Evolutionary conservation across 2,888 invertebrate species (phyloP), one percentile per base, ranked within the genome.

Genomic region (Agapostemon virescens): DNA sequence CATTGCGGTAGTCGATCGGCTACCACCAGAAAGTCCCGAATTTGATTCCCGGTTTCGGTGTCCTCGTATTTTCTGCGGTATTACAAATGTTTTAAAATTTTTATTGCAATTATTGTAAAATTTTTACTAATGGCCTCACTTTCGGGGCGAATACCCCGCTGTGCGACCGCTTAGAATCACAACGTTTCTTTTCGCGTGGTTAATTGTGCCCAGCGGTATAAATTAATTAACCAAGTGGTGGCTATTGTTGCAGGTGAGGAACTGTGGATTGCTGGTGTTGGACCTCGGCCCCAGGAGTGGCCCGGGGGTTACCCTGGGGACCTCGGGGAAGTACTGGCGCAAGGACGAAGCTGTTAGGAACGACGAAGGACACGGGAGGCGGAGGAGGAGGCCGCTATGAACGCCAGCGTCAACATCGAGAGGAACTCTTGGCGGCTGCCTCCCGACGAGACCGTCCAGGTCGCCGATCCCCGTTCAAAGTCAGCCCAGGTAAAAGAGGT

Each of bases 351-450:
- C 84, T 87, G 89, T 84, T 88, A 85, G 84, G 85, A 84, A 84
- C 79, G 93, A 93, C 93, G 93, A 93, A 81, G 89, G 94, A 94
- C 93, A 94, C 94, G 94, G 94, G 94, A 94, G 93, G 95, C 94
- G 95, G 94, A 92, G 93, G 93, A 86, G 90, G 90, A 93, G 93
- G 93, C 93, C 95, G 95, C 95, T 94, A 97, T 97, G 97, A 97
- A 97, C 95, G 96, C 97, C 94, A 97, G 96, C 95, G 96, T 96
- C 93, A 95, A 96, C 94, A 95, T 96, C 93, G 97, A 97, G 95
- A 96, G 97, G 94, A 96, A 96, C 94, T 96, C 97, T 93, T 97
- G 97, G 97, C 96, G 97, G 94, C 95, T 97, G 93, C 97, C 97
- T 93, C 97, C 97, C 92, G 97, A 97, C 94, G 97, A 97, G 94